Percentiles rank a stretch among this genome's conserved stretches.
phyloP scores from a whole-genome alignment of 2,113 vertebrate genomes.

The Paramormyrops kingsleyae region DNA sequence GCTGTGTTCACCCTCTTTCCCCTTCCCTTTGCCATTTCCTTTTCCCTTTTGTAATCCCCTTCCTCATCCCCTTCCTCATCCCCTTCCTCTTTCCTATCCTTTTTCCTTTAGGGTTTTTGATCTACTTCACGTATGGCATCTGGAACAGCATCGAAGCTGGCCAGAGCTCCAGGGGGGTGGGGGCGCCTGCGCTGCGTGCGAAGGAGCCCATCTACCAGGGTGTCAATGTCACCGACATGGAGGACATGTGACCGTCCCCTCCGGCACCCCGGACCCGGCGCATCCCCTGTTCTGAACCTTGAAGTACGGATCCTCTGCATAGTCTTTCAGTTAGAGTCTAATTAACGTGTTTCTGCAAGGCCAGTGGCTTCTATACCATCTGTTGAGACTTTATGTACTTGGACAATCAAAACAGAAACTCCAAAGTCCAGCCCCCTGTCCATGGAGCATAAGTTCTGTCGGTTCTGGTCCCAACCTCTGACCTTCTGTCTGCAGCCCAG shows the following conservation, averaged over 20 bases:
- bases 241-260: constrained; percentile 50
- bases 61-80: neutral
- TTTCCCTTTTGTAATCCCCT: neutral
- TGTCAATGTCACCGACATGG: constrained; percentile 45
- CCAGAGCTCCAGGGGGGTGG: constrained; percentile 41
- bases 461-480: neutral
- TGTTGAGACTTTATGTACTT: neutral
- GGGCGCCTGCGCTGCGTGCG: constrained; percentile 37
- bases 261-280: neutral
- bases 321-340: neutral
- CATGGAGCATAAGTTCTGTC: neutral
- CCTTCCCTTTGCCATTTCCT: neutral
- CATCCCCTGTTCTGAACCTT: neutral
- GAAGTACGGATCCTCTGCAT: neutral
- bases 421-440: neutral
- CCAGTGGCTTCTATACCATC: neutral
- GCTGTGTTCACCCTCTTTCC: neutral
- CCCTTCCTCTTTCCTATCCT: neutral
- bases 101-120: constrained; percentile 65
- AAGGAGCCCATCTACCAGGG: constrained; percentile 57
- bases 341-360: neutral
- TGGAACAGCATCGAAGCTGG: constrained; percentile 70
- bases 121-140: constrained; percentile 87
- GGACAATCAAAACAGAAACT: neutral
- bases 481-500: neutral